Base-by-base conservation (phyloP, 1,140 invertebrate species). In the Diabrotica undecimpunctata region DNA sequence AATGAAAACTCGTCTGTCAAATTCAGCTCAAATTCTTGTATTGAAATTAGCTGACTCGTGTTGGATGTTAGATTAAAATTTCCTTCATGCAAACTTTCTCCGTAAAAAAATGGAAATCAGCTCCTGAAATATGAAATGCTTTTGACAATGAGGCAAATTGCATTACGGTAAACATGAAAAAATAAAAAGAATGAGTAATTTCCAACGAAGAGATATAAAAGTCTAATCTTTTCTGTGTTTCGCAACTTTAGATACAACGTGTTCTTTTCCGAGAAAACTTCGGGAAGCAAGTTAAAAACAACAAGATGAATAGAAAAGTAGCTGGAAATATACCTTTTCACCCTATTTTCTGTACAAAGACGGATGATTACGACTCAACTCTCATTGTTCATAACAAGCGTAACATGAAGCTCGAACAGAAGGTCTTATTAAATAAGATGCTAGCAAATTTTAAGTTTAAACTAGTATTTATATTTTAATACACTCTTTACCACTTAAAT, bases 121-220 rank as follows among this genome's bases (percentile, higher is more conserved):
- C 41, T 46, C 41, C n/a, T 46, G 41, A 46, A 46, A 46, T 46
- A 46, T 46, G 41, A n/a, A 46, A 46, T 46, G 41, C 41, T 46
- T 46, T n/a, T n/a, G 41, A 46, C 41, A 46, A 46, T 46, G 41
- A 46, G n/a, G 41, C 41, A 46, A 46, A 46, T 46, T 46, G 41
- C 41, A 46, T 46, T 46, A 46, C 41, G 41, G 41, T 46, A 46
- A 46, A 46, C 41, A 46, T 46, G 41, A 46, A 46, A 46, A 46
- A 46, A 46, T 46, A n/a, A 46, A 46, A 46, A 46, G 41, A 46
- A 46, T 46, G n/a, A 46, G 41, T 46, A 46, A 46, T 46, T 46
- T 46, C n/a, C 41, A 46, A 8, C n/a, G 41, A 6, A 46, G 41
- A 46, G n/a, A 46, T 46, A n/a, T 46, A 46, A 46, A 46, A 46